Percentiles rank a stretch among this genome's conserved stretches.
Conservation (phyloP, 2,888 invertebrate species). For the Macrophya alboannulata region DNA sequence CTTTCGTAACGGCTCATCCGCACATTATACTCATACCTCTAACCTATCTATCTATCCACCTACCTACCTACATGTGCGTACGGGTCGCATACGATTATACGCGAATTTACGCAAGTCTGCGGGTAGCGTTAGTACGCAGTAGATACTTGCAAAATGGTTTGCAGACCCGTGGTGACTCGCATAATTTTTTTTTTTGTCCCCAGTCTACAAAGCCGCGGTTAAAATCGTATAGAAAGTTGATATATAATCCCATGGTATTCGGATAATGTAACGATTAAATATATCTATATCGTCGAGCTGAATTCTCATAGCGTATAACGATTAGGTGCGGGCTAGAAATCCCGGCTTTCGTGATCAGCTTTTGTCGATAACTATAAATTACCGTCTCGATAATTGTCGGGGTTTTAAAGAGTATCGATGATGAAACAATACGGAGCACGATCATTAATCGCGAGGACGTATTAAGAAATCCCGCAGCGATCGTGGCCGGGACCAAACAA, state of each 20-base stretch:
- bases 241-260: slow-evolving; percentile 3
- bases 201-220: background rate
- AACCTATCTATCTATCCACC: background rate
- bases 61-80: background rate
- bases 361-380: slow-evolving; percentile 36
- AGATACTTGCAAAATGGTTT: background rate
- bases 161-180: background rate
- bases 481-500: background rate
- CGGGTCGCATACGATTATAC: slow-evolving; percentile 5
- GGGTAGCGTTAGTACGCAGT: background rate
- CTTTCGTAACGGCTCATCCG: slow-evolving; percentile 5
- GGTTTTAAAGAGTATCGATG: slow-evolving; percentile 8
- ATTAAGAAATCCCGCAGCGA: slow-evolving; percentile 5
- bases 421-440: slow-evolving; percentile 12
- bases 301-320: background rate
- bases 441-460: slow-evolving; percentile 20
- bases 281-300: background rate
- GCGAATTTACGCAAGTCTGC: background rate
- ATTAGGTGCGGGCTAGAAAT: background rate
- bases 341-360: background rate
- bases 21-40: background rate
- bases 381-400: slow-evolving; percentile 8
- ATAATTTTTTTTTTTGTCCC: background rate
- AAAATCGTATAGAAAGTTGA: slow-evolving; percentile 6
- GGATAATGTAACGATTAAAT: slow-evolving; percentile 16